Evolutionary conservation across 2,113 vertebrate species (phyloP).

Genomic region (Microcebus tavaratra): DNA sequence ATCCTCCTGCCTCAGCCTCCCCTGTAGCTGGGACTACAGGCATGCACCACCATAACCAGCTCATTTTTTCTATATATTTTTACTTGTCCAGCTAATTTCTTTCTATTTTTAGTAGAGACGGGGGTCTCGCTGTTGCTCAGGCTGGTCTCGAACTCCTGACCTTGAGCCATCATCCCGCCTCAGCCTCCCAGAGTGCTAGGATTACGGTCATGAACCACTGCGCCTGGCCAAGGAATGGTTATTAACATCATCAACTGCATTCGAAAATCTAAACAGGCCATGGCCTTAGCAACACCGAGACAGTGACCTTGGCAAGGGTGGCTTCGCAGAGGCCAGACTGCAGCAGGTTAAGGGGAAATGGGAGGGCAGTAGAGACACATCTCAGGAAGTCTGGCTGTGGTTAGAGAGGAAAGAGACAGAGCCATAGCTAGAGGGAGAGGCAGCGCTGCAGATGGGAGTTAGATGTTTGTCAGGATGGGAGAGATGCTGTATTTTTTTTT

Average conservation of each 20-base stretch:
- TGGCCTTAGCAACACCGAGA: neutral
- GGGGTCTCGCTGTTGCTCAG: too few species aligned
- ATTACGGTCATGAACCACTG: too few species aligned
- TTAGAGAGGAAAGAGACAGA: slow-evolving; percentile 50
- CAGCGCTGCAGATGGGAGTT: neutral
- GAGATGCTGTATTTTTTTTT: neutral
- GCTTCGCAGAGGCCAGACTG: slow-evolving; percentile 22
- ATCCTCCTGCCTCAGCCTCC: too few species aligned
- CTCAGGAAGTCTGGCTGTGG: slow-evolving; percentile 51
- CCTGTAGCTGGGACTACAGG: too few species aligned
- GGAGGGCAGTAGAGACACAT: neutral
- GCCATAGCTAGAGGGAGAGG: neutral
- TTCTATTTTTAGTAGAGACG: too few species aligned
- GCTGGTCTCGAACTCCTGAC: too few species aligned
- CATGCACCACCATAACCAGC: too few species aligned
- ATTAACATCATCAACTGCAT: neutral
- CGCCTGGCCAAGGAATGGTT: neutral
- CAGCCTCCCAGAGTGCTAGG: too few species aligned
- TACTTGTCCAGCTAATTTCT: too few species aligned
- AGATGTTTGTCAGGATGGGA: neutral
- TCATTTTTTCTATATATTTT: too few species aligned
- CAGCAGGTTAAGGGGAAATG: slow-evolving; percentile 43
- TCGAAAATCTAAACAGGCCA: neutral
- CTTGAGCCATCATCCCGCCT: too few species aligned
- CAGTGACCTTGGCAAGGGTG: neutral